These are phyloP conservation scores for Tadarida brasiliensis DNA, from an alignment of 2,797 vertebrate species.

Conservation along the genomic window DNA sequence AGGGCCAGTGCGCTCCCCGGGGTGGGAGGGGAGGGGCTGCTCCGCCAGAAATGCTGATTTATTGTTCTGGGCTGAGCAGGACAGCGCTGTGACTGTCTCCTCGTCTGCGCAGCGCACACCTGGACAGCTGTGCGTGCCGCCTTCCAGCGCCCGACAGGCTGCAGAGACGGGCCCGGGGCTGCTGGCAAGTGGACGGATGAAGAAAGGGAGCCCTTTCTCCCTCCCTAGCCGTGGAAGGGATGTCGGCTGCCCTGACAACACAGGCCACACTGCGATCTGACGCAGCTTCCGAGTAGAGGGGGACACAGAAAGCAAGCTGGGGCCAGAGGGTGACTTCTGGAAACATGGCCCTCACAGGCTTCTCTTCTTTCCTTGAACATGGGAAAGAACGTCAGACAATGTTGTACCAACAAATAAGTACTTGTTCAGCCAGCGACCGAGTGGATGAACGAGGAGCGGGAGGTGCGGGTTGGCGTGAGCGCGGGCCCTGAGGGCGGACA, in stretches of 20 bases:
- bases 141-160: not conserved
- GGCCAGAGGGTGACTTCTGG: slow-evolving; percentile 24
- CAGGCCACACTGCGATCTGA: not conserved
- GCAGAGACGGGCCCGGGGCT: not conserved
- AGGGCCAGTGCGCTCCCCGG: not conserved
- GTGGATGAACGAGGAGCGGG: not conserved
- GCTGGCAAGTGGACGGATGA: not conserved
- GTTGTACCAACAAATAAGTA: not conserved
- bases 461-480: not conserved
- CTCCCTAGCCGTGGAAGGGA: not conserved
- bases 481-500: not conserved
- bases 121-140: not conserved
- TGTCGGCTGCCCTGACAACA: not conserved
- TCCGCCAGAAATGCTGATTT: not conserved
- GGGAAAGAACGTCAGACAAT: not conserved
- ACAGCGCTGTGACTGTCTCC: not conserved
- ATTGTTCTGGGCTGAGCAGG: not conserved
- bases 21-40: not conserved
- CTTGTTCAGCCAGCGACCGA: not conserved
- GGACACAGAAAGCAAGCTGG: not conserved
- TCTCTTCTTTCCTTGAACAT: not conserved
- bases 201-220: not conserved
- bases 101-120: not conserved
- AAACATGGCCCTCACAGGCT: not conserved
- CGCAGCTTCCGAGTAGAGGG: not conserved